phyloP scores from a whole-genome alignment of 1,140 invertebrate genomes.

The Drosophila kepulauana region DNA sequence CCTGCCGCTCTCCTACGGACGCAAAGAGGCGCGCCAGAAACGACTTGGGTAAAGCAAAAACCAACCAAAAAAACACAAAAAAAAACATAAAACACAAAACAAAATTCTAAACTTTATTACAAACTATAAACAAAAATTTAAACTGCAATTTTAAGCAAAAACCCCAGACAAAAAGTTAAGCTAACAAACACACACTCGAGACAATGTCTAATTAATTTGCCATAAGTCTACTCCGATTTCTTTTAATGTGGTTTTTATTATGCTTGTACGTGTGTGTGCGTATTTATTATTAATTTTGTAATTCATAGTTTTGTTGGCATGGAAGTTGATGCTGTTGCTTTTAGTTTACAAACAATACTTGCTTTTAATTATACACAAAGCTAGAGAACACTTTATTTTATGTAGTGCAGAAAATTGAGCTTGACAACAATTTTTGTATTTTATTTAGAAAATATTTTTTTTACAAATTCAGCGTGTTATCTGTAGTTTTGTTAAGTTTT shows the following conservation, averaged over 20 bases:
- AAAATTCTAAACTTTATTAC: conserved; percentile 19
- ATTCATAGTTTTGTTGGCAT: conserved; percentile 24
- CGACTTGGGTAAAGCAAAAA: conserved; percentile 86
- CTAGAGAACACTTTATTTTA: not conserved
- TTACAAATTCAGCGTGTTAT: too few relatives aligned
- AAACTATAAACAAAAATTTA: not conserved
- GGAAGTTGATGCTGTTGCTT: conserved; percentile 7
- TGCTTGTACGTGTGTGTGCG: conserved; percentile 8
- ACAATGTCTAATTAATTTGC: conserved; percentile 27
- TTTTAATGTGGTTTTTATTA: conserved; percentile 37
- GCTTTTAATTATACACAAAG: not conserved
- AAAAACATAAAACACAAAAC: conserved; percentile 26
- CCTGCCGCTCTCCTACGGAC: conserved; percentile 87
- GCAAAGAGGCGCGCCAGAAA: conserved; percentile 88
- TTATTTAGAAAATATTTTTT: not conserved
- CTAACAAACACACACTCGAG: not conserved
- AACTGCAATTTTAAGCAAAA: conserved; percentile 1
- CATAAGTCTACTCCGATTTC: conserved; percentile 33
- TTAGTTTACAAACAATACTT: not conserved
- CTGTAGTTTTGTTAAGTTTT: too few relatives aligned
- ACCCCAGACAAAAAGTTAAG: not conserved
- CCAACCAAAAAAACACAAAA: conserved; percentile 36
- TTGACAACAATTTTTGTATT: not conserved
- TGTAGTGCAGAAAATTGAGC: not conserved
- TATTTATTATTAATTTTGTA: conserved; percentile 19